Percentiles rank a stretch among this genome's conserved stretches.
phyloP scores from a whole-genome alignment of 2,888 invertebrate species.

The Tricholauxania praeusta region DNA sequence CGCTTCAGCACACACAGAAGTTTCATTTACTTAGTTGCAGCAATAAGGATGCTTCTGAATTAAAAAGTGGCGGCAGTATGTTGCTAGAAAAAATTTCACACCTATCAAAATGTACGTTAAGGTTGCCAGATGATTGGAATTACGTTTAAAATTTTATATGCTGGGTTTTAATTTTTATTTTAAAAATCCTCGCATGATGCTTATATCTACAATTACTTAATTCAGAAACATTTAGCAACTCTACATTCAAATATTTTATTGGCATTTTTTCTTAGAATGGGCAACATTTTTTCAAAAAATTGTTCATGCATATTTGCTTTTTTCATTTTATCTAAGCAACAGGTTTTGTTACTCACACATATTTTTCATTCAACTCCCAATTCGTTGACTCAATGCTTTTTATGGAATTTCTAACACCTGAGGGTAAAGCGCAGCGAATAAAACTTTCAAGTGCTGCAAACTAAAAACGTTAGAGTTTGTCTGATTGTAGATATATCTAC shows the following conservation, averaged over 20 bases:
- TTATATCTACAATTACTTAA: no score
- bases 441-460: conserved; percentile 29
- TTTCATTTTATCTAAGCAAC: not conserved
- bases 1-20: conserved; percentile 7
- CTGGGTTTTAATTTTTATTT: no score
- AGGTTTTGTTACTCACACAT: not conserved
- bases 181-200: no score
- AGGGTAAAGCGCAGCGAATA: not conserved
- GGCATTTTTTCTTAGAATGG: no score
- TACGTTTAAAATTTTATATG: no score
- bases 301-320: conserved; percentile 13
- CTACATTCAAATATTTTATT: no score
- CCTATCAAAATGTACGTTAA: no score
- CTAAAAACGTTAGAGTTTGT: conserved; percentile 18
- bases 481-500: not conserved
- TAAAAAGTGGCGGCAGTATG: not conserved
- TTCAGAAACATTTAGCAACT: no score
- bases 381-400: conserved; percentile 17
- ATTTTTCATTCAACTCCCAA: not conserved
- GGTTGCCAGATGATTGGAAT: no score
- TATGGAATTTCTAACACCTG: conserved; percentile 34
- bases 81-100: no score
- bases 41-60: not conserved
- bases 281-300: not conserved
- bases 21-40: not conserved